phyloP scores from a whole-genome alignment of 2,888 invertebrate genomes.

The Pheosia gnoma region DNA sequence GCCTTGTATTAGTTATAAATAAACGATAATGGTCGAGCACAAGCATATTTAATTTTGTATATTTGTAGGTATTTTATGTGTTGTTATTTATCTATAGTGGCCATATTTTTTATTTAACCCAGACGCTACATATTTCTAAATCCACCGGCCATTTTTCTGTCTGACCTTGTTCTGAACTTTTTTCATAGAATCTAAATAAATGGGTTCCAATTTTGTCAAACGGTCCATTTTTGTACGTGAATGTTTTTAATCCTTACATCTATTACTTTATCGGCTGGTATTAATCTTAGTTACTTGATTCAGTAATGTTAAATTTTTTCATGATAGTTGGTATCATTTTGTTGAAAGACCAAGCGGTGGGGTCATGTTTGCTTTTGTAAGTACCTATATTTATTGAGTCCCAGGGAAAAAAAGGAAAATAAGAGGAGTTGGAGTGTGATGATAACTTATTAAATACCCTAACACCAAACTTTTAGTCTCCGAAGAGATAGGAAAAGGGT shows the following conservation, averaged over 20 bases:
- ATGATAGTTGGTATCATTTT: background rate
- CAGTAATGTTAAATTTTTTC: background rate
- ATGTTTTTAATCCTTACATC: slow-evolving; percentile 5
- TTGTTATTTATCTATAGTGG: background rate
- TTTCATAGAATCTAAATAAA: slow-evolving; percentile 14
- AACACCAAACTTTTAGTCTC: no score
- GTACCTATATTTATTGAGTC: no score
- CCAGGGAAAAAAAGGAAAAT: no score
- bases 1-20: no score
- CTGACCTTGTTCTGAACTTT: slow-evolving; percentile 15
- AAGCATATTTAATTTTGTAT: no score
- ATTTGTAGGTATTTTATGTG: no score
- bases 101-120: slow-evolving; percentile 2
- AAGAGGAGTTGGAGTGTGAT: no score
- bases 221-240: slow-evolving; percentile 10
- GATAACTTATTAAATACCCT: no score
- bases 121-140: background rate
- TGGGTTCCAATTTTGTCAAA: slow-evolving; percentile 12
- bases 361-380: no score
- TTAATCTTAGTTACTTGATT: background rate
- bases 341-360: background rate
- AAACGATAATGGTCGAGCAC: no score
- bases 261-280: background rate
- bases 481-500: no score
- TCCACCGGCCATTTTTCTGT: slow-evolving; percentile 8